Base-by-base conservation (phyloP, 2,113 vertebrate species). In the Falco punctatus region DNA sequence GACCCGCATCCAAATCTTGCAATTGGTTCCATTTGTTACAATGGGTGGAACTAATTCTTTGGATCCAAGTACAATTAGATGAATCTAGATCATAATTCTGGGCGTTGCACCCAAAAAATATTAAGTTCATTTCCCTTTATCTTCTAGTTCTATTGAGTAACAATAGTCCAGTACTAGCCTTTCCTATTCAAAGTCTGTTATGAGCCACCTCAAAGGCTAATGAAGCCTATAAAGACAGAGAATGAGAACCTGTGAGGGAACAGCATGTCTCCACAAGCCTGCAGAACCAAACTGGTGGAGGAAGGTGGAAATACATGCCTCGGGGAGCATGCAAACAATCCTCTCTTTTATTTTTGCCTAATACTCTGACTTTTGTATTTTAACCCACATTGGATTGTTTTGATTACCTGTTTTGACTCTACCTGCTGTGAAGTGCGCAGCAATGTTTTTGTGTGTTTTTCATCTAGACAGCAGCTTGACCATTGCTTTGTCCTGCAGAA, bases 21-120 rank as follows among this genome's bases (percentile, higher is more conserved):
- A 94, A 72, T 95, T 95, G 79, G 83, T 94, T 95, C 65, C 40
- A 58, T 67, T 96, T 96, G 46, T 90, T 91, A 55, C 32, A 73
- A 55, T 69, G 89, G 46, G 51, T 96, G 87, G 81, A 91, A 94
- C 51, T 95, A 93, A 91, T 92, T 91, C 10, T 54, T 62, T 83
- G 81, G 46, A 59, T 95, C 74, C 70, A 92, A 97, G 71, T 51
- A 80, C 55, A 95, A 70, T 91, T 94, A 82, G 46, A 81, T 73
- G 6, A 94, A 59, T 94, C 89, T 86, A 82, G 89, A 93, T 84
- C 16, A 49, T 93, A 89, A 92, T 84, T 78, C 81, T 77, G 71
- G 55, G 51, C 3, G 1, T 64, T 77, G 38, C 86, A 89, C 61
- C 62, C 1, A 11, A 87, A 92, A 90, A 92, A 15, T 15, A 40